Evolutionary conservation across 23 tunicate genomes (phyloP).

Genomic region (Clavelina lepadiformis): DNA sequence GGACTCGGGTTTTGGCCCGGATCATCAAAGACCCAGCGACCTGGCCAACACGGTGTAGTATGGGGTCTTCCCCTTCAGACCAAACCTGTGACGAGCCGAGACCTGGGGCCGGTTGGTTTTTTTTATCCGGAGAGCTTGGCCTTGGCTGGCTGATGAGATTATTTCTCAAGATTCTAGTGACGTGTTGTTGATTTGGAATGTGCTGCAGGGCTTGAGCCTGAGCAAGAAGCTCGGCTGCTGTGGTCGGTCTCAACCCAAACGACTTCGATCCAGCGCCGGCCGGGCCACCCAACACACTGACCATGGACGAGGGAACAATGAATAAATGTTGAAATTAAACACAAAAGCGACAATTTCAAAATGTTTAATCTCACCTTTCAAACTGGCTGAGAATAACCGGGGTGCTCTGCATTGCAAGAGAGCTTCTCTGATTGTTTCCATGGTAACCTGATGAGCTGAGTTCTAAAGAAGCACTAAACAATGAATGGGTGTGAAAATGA

Average conservation of each 20-base stretch:
- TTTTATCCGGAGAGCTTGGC: constrained; percentile 18
- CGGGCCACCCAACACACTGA: neutral
- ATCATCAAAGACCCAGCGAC: constrained; percentile 1
- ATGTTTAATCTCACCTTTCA: neutral
- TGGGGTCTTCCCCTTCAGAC: constrained; percentile 1
- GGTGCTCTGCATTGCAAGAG: neutral
- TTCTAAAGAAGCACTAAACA: no score
- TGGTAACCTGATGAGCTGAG: no score
- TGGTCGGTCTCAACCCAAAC: constrained; percentile 28
- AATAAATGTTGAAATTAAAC: neutral
- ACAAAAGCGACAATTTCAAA: neutral
- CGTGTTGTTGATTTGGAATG: neutral
- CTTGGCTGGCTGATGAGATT: neutral
- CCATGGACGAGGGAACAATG: neutral
- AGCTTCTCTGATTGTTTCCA: no score
- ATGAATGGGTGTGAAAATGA: no score
- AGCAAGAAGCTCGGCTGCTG: constrained; percentile 49
- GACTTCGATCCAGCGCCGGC: neutral
- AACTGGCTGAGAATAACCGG: neutral
- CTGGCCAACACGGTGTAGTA: constrained; percentile 13
- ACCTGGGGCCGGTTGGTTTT: constrained; percentile 43
- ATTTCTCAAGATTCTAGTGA: neutral
- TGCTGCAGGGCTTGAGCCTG: constrained; percentile 53
- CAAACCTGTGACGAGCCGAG: constrained; percentile 6
- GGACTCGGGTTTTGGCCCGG: constrained; percentile 14